Evolutionary conservation across 2,113 vertebrate species (phyloP), one percentile per base, ranked within the genome.

Genomic region (Oryzias woworae): DNA sequence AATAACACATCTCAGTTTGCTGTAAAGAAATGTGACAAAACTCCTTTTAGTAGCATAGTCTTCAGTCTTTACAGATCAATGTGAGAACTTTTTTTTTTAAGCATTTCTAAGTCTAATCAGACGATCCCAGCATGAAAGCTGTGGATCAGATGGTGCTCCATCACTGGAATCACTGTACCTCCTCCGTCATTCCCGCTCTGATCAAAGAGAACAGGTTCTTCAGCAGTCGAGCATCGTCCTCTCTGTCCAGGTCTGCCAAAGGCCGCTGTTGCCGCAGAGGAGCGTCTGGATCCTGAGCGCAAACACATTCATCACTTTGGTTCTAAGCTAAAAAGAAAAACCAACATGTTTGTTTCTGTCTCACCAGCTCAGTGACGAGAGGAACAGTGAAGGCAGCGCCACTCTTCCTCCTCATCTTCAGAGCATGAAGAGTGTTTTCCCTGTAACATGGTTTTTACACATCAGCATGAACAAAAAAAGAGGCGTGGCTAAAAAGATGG

Each of bases 181-280:
- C 96, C 48, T 98, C 96, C 0, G 93, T 98, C 96, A 99, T 96
- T 47, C 97, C 96, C 5, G 97, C 96, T 84, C 97, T 92, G 73
- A 98, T 95, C 41, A 99, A 94, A 3, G 90, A 94, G 70, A 98
- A 99, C 54, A 98, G 92, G 69, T 96, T 97, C 75, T 96, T 96
- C 60, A 99, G 87, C 62, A 99, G 88, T 15, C 97, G 90, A 0
- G 78, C 86, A 24, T 99, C 97, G 2, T 99, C 97, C 85, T 99
- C 97, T 77, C 91, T 83, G 88, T 99, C 97, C 85, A 98, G 93
- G 74, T 98, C 95, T 17, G 95, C 97, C 70, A 99, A 92, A 0
- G 96, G 97, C 57, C 96, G 90, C 79, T 94, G 96, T 85, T 99
- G 97, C 71, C 97, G 93, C 67, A 98, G 89, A 15, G 97, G 96